phyloP scores from a whole-genome alignment of 2,888 invertebrate species.

The Lysandra bellargus region DNA sequence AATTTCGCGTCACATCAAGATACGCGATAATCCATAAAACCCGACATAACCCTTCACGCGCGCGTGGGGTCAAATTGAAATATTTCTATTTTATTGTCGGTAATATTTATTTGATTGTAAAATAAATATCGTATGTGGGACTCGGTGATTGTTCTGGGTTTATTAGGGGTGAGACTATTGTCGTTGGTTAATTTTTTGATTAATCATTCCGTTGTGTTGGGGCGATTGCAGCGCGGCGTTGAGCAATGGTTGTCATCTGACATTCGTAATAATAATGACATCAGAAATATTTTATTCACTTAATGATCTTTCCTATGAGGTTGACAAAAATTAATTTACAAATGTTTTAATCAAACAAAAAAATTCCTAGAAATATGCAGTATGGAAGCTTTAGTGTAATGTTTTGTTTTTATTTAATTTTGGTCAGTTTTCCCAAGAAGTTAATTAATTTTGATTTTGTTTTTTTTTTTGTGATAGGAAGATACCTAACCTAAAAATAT shows the following conservation, averaged over 20 bases:
- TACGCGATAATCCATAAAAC: constrained; percentile 55
- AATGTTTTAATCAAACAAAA: background rate
- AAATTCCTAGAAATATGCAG: no score
- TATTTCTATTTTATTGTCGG: constrained; percentile 78
- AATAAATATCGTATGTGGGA: constrained; percentile 78
- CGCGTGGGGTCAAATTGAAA: constrained; percentile 77
- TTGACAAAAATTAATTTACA: background rate
- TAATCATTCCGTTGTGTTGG: constrained; percentile 67
- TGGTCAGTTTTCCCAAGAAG: no score
- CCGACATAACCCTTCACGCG: constrained; percentile 67
- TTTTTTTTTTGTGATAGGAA: no score
- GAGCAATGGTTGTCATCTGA: constrained; percentile 26
- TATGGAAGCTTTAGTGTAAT: no score
- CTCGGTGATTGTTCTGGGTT: constrained; percentile 69
- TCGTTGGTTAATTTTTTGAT: constrained; percentile 80
- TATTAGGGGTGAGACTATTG: constrained; percentile 72
- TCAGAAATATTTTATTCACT: background rate
- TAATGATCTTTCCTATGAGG: background rate
- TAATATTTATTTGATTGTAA: constrained; percentile 81
- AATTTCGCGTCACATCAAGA: constrained; percentile 77
- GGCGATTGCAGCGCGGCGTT: constrained; percentile 52
- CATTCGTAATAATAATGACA: constrained; percentile 9
- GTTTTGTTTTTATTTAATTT: no score
- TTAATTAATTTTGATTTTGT: no score
- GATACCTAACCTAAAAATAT: no score